These are phyloP conservation scores for Danio tinwini DNA, from an alignment of 2,797 vertebrate species.

Conservation along the genomic window DNA sequence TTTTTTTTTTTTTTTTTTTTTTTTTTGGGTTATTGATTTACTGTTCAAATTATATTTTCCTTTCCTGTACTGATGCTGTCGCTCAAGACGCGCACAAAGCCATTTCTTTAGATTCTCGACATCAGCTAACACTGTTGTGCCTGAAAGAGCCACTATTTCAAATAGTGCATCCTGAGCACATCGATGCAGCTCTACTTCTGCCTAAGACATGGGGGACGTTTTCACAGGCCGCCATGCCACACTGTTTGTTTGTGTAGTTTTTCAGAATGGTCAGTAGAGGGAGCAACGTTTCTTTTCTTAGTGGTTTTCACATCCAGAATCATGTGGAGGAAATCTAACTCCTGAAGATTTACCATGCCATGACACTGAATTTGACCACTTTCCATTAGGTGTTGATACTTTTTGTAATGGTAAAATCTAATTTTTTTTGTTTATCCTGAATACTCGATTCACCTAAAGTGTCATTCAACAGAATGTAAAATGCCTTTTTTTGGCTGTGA, in stretches of 20 bases:
- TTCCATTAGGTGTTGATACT: conserved; percentile 29
- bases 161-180: conserved; percentile 39
- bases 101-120: conserved; percentile 41
- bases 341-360: neutral
- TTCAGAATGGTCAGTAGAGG: conserved; percentile 40
- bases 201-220: conserved; percentile 22
- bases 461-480: conserved; percentile 63
- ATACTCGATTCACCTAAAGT: conserved; percentile 44
- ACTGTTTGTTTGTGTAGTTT: conserved; percentile 45
- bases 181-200: conserved; percentile 23
- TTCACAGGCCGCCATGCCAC: conserved; percentile 15
- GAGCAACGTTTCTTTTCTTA: conserved; percentile 24
- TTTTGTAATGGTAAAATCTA: conserved; percentile 38
- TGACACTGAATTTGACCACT: conserved; percentile 19
- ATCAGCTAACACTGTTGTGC: conserved; percentile 55
- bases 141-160: conserved; percentile 44
- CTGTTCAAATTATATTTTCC: conserved; percentile 15
- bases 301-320: neutral
- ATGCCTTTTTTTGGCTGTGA: conserved; percentile 56
- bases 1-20: conserved; percentile 27
- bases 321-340: conserved; percentile 15
- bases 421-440: conserved; percentile 34
- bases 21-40: conserved; percentile 15
- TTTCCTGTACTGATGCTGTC: conserved; percentile 49
- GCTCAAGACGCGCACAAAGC: conserved; percentile 53